phyloP scores from a whole-genome alignment of 2,888 invertebrate species.

The Brachypalpus laphriformis region DNA sequence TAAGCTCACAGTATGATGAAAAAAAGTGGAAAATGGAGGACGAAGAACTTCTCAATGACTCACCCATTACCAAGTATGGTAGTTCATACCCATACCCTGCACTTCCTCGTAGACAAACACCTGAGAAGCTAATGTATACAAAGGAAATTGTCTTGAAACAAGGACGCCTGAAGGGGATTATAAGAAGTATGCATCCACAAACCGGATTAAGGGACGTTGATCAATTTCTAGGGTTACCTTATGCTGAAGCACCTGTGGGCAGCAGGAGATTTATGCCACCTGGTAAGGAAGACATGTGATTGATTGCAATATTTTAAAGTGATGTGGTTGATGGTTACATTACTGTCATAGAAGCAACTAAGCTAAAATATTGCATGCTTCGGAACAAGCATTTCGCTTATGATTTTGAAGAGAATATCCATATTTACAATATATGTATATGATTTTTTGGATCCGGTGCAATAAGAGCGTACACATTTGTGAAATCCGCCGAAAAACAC shows the following conservation, averaged over 20 bases:
- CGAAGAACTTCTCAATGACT: slow-evolving; percentile 58
- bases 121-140: slow-evolving; percentile 83
- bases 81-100: slow-evolving; percentile 67
- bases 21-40: background rate
- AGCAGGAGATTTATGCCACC: slow-evolving; percentile 93
- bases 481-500: no score
- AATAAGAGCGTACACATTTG: no score
- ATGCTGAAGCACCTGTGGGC: slow-evolving; percentile 91
- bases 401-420: no score
- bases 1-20: slow-evolving; percentile 9
- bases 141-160: slow-evolving; percentile 87
- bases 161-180: slow-evolving; percentile 87
- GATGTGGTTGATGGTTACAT: background rate
- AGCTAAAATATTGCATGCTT: no score
- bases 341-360: no score
- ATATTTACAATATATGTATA: no score
- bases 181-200: slow-evolving; percentile 85
- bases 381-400: no score
- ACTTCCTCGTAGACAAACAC: slow-evolving; percentile 79
- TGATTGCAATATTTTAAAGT: background rate
- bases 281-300: slow-evolving; percentile 82
- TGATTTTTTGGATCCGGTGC: no score
- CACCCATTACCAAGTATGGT: slow-evolving; percentile 63
- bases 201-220: slow-evolving; percentile 87
- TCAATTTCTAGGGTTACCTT: slow-evolving; percentile 91